Evolutionary conservation across 1,140 invertebrate genomes (phyloP), one percentile per base, ranked within the genome.

Genomic region (Lasaia peninsularis): DNA sequence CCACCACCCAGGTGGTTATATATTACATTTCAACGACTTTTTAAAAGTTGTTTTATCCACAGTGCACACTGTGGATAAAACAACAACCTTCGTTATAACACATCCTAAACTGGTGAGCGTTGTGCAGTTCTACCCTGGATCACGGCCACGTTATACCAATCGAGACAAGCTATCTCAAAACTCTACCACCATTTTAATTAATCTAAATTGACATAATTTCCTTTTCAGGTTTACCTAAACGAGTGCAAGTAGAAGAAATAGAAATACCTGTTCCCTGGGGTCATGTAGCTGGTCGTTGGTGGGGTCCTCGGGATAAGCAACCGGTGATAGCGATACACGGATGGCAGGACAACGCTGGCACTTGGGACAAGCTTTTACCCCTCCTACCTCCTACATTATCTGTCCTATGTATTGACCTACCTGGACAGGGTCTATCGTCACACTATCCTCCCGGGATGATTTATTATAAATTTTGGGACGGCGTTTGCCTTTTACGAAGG

Each of bases 281-380:
- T 16, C 90, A 92, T 54, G 89, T 96, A 16, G 92, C 92, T 48
- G 94, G 93, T 83, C 94, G 93, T 91, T 95, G 93, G 93, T 95
- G 94, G 94, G 95, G 94, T n/a, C 88, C 92, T 8, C 89, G 80
- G 62, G 88, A 92, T 57, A 87, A 90, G 52, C 93, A 94, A 67
- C 94, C 94, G 16, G 92, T 95, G 62, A 78, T 97, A 37, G 94
- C 93, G 11, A 86, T 97, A 16, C 96, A 97, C 73, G 96, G 96
- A 49, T 96, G 95, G 92, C 94, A 96, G 86, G 96, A 97, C 81
- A 97, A 97, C 77, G 93, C 94, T 52, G 95, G 95, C 28, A 94
- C 93, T 31, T 97, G 95, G 90, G 95, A 97, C 81, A 89, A 85
- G 40, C 86, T 97, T 40, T 92, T 94, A 28, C 93, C 95, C 10